Percentiles rank a stretch among this genome's conserved stretches.
These are phyloP conservation scores for Byasa hedistus DNA, from an alignment of 2,888 invertebrate genomes.

Conservation along the genomic window DNA sequence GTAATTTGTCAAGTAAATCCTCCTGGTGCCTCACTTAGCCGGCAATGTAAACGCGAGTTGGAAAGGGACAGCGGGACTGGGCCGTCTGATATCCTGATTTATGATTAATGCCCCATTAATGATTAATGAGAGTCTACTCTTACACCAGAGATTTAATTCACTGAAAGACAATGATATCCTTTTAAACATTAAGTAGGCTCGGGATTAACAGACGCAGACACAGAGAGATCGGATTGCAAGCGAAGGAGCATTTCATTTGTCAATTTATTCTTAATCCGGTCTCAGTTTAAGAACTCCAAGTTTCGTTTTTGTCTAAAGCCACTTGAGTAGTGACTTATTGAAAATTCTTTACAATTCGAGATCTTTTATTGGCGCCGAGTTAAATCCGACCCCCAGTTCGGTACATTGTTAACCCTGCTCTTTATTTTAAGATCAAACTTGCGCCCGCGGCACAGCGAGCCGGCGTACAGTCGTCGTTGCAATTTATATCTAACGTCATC, in stretches of 20 bases:
- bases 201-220: conserved; percentile 35
- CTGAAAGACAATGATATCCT: conserved; percentile 41
- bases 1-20: conserved; percentile 78
- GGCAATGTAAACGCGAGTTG: conserved; percentile 47
- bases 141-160: conserved; percentile 49
- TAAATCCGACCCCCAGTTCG: too few species aligned
- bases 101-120: conserved; percentile 64
- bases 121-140: conserved; percentile 51
- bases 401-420: background rate
- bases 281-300: conserved; percentile 25
- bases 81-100: conserved; percentile 39
- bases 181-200: conserved; percentile 34
- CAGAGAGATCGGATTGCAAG: conserved; percentile 33
- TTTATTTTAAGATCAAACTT: too few species aligned
- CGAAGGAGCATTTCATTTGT: conserved; percentile 27
- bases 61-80: conserved; percentile 37
- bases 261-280: conserved; percentile 28
- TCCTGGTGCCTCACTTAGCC: conserved; percentile 52
- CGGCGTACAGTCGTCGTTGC: too few species aligned
- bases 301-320: conserved; percentile 22
- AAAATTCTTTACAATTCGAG: conserved; percentile 19
- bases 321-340: conserved; percentile 21
- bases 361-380: conserved; percentile 1
- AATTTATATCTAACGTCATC: too few species aligned
- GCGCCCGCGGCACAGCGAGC: too few species aligned